These are phyloP conservation scores for Thripadectes ignobilis DNA, from an alignment of 2,797 vertebrate species.

Conservation along the genomic window DNA sequence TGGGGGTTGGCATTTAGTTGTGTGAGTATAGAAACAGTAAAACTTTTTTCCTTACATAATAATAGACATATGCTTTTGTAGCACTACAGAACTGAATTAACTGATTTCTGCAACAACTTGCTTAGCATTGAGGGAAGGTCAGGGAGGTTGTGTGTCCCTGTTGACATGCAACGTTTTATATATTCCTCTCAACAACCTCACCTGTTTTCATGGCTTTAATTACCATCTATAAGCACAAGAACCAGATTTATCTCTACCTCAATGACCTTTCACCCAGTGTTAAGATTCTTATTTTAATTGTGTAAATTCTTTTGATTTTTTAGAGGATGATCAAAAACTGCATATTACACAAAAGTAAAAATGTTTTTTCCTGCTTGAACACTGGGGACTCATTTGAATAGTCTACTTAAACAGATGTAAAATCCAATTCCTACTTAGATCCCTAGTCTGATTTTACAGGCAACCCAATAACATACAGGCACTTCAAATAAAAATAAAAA, in stretches of 20 bases:
- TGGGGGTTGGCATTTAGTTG: not conserved
- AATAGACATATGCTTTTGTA: not conserved
- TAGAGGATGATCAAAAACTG: not conserved
- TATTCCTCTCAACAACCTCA: not conserved
- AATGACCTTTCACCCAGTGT: not conserved
- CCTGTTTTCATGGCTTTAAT: slow-evolving; percentile 25
- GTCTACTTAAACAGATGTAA: not conserved
- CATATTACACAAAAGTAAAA: not conserved
- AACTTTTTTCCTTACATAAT: not conserved
- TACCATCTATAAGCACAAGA: not conserved
- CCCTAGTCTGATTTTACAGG: not conserved
- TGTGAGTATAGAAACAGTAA: not conserved
- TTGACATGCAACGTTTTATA: not conserved
- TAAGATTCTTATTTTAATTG: slow-evolving; percentile 4
- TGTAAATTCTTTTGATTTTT: slow-evolving; percentile 4
- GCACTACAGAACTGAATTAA: not conserved
- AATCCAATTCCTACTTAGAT: not conserved
- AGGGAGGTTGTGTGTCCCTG: not conserved
- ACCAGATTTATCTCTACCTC: not conserved
- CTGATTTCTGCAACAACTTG: not conserved
- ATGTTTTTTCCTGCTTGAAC: not conserved
- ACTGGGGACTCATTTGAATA: not conserved
- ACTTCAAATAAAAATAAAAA: not conserved
- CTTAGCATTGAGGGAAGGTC: not conserved
- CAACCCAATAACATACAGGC: not conserved